phyloP scores from a whole-genome alignment of 1,140 invertebrate genomes.

The Triops longicaudatus region DNA sequence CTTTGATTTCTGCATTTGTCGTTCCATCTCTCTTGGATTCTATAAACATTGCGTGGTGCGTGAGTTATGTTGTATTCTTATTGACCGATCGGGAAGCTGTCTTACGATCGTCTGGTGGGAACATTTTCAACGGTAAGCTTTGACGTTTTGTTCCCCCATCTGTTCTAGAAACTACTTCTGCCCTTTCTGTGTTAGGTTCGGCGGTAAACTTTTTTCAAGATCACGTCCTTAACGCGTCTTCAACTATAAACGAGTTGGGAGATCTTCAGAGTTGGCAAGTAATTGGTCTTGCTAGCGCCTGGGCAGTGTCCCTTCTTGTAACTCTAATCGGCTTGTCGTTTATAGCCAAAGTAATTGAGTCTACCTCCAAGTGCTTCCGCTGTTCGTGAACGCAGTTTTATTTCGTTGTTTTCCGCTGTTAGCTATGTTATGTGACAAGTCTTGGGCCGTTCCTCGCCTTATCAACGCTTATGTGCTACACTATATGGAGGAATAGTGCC shows the following conservation, averaged over 20 bases:
- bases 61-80: too few relatives aligned
- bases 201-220: background rate
- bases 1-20: too few relatives aligned
- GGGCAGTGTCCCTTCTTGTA: background rate
- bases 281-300: background rate
- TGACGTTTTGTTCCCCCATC: too few relatives aligned
- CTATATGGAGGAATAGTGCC: background rate
- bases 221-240: background rate
- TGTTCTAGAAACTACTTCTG: background rate
- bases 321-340: background rate
- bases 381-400: background rate
- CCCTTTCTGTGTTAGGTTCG: background rate
- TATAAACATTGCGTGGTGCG: too few relatives aligned
- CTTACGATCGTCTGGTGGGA: too few relatives aligned
- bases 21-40: too few relatives aligned
- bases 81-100: too few relatives aligned
- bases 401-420: background rate
- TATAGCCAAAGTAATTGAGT: background rate
- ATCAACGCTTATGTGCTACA: background rate
- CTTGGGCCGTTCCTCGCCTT: background rate
- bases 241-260: background rate
- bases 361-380: background rate
- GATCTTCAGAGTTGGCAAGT: background rate
- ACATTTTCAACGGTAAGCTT: too few relatives aligned
- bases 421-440: constrained; percentile 8